Percentiles rank a stretch among this genome's conserved stretches.
These are phyloP conservation scores for Harmothoe impar DNA, from an alignment of 2,888 invertebrate genomes.

Conservation along the genomic window DNA sequence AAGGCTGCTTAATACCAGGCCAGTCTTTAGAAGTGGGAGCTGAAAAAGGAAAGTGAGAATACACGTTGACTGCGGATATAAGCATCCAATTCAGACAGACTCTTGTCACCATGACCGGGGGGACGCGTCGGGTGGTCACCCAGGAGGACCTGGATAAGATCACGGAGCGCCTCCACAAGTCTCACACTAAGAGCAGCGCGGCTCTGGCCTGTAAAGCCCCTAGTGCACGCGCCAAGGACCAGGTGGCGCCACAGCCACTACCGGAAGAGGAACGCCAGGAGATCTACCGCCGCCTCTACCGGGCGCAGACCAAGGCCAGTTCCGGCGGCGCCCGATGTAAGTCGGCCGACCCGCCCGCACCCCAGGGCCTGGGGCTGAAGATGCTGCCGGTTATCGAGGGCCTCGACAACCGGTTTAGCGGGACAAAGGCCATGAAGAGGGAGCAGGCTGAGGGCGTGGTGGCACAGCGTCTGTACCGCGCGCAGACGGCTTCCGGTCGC, in stretches of 20 bases:
- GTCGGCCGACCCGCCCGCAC: background rate
- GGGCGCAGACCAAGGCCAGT: constrained; percentile 41
- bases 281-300: constrained; percentile 50
- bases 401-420: constrained; percentile 31
- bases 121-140: background rate
- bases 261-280: constrained; percentile 9
- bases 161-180: background rate
- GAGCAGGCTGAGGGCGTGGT: background rate
- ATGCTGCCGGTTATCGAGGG: constrained; percentile 56
- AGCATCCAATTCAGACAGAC: background rate
- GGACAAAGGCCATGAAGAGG: background rate
- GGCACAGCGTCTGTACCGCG: constrained; percentile 40
- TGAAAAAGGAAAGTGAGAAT: background rate
- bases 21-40: background rate
- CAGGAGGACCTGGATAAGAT: constrained; percentile 14
- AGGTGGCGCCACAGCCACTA: background rate
- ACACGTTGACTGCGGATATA: background rate
- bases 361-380: constrained; percentile 39
- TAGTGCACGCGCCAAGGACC: background rate
- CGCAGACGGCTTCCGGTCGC: background rate
- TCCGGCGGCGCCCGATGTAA: constrained; percentile 10
- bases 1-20: background rate
- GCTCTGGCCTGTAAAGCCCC: background rate
- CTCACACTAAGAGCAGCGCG: constrained; percentile 5
- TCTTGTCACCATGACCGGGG: constrained; percentile 24